A percentile compares a stretch with the other conserved stretches of the same genome.
These are phyloP conservation scores for Isaurus tuberculatus DNA, from an alignment of 92 coral and sea anemone genomes.

Conservation along the genomic window DNA sequence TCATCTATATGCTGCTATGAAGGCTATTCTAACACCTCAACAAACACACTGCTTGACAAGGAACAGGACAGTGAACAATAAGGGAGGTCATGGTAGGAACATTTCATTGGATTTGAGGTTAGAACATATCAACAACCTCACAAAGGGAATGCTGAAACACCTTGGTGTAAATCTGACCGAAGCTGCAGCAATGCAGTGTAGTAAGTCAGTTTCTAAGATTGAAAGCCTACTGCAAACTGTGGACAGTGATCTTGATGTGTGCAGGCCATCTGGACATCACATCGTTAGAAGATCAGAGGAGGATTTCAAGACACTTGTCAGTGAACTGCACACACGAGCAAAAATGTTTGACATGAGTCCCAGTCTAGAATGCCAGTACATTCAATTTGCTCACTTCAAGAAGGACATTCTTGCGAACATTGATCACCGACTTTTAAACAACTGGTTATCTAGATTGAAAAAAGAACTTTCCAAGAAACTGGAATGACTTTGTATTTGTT, in stretches of 20 bases:
- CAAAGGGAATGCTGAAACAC: background rate
- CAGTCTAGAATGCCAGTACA: background rate
- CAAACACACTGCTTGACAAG: background rate
- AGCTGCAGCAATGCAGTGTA: background rate
- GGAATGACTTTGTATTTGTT: background rate
- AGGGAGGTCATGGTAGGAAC: background rate
- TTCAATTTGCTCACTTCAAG: constrained; percentile 49
- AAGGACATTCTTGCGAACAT: constrained; percentile 36
- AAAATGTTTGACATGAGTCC: no score
- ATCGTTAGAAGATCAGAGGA: background rate
- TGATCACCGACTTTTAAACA: constrained; percentile 51
- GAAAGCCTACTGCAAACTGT: background rate
- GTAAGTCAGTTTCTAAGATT: background rate
- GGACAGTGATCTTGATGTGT: background rate
- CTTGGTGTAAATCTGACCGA: background rate
- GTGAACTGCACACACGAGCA: no score
- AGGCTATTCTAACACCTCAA: background rate
- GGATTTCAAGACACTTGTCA: background rate
- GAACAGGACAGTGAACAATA: background rate
- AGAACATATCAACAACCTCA: background rate
- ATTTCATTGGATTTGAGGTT: background rate
- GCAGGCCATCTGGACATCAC: background rate
- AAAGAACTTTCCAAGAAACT: constrained; percentile 4
- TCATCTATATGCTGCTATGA: no score
- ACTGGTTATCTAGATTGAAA: constrained; percentile 56